Conservation (phyloP, 2,113 vertebrate species). For the Aphelocoma coerulescens region DNA sequence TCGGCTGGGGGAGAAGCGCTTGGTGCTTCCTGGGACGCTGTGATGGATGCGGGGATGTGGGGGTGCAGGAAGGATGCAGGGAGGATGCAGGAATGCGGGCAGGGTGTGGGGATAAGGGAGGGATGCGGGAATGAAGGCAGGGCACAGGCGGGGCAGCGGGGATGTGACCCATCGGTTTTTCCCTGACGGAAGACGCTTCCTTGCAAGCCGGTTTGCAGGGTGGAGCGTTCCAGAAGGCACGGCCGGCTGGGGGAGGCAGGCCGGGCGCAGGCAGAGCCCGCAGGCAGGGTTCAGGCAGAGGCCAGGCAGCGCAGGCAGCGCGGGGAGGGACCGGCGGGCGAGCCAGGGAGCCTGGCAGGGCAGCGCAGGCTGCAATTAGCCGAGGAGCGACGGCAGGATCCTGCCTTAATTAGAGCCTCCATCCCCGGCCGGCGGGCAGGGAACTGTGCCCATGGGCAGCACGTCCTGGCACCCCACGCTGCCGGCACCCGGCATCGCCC, state of each 20-base stretch:
- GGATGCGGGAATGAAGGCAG: neutral
- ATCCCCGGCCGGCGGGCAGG: neutral
- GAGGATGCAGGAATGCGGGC: neutral
- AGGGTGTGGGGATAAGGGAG: neutral
- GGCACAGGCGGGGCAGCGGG: neutral
- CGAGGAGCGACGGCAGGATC: neutral
- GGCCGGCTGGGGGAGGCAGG: neutral
- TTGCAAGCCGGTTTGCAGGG: neutral
- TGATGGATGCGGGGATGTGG: neutral
- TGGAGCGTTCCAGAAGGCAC: neutral
- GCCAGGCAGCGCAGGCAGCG: neutral
- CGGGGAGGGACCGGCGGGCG: neutral
- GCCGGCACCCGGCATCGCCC: neutral
- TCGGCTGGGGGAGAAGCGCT: neutral
- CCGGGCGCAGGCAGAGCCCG: neutral
- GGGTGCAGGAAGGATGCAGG: neutral
- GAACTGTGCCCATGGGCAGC: neutral
- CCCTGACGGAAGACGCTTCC: neutral
- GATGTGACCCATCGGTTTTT: neutral
- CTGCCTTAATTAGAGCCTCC: constrained; percentile 25
- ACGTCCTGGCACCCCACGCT: neutral
- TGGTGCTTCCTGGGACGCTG: neutral
- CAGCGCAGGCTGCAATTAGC: constrained; percentile 33
- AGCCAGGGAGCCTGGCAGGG: constrained; percentile 4
- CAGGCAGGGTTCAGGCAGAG: constrained; percentile 37